Base-by-base conservation (phyloP, 2,888 invertebrate genomes). In the Reticulitermes lucifugus region DNA sequence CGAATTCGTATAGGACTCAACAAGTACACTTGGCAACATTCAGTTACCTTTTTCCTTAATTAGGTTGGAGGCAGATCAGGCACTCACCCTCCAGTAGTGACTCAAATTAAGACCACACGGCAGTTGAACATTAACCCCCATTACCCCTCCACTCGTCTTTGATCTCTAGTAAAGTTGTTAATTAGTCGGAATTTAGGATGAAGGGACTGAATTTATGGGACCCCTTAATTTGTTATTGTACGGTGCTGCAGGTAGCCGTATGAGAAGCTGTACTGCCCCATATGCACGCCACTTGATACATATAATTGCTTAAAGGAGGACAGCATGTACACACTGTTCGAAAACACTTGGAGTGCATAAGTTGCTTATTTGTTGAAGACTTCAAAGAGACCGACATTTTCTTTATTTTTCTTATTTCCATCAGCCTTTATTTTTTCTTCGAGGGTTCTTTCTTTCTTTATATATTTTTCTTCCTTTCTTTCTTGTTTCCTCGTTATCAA, bases 121-220 rank as follows among this genome's bases (percentile, higher is more conserved):
- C 41, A 73, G 83, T 55, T 71, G 51, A 51, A 73, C 35, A 83
- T 83, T 70, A 83, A 82, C 82, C 81, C 82, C 51, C 71, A 71
- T 65, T 82, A 70, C 71, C 70, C n/a, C n/a, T 59, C 43, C 82
- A 46, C 43, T 71, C 79, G 55, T 70, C 84, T 84, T 84, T 84
- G 84, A 84, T 84, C 84, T 79, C 80, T 65, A 71, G 84, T 70
- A 21, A 84, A 84, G 79, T 71, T 84, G 84, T 84, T 79, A 84
- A 84, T 84, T 84, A 84, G 84, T 55, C 70, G 71, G 41, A 84
- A 84, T 84, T 84, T 41, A 55, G 84, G 71, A 65, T 6, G 60
- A 29, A 55, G 59, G 55, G n/a, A 21, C 25, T 79, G n/a, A 51
- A 79, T 65, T 79, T 84, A 79, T 84, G 79, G 79, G 79, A 77